Conservation (phyloP, 2,113 vertebrate species). For the Oxyura jamaicensis region DNA sequence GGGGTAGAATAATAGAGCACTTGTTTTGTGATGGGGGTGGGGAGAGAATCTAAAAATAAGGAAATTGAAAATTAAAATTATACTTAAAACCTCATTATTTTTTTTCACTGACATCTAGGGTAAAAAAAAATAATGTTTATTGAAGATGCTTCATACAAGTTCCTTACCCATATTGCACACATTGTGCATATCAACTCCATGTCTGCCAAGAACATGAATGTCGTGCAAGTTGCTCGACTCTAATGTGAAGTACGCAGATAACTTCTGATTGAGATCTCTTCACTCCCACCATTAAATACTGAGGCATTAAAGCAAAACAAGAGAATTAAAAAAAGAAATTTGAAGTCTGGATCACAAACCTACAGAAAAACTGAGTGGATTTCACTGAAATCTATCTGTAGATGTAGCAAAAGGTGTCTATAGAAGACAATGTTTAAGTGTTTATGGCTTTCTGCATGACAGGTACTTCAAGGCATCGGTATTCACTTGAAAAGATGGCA, state of each 20-base stretch:
- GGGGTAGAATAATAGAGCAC: conserved; percentile 1
- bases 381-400: background rate
- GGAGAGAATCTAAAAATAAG: conserved; percentile 18
- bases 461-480: background rate
- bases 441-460: background rate
- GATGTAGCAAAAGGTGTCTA: background rate
- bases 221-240: background rate
- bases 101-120: background rate
- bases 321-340: background rate
- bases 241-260: background rate
- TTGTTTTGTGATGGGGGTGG: background rate
- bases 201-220: background rate
- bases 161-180: background rate
- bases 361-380: background rate
- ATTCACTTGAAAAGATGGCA: background rate
- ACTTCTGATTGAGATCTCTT: background rate
- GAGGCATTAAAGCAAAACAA: background rate
- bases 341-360: background rate
- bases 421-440: background rate
- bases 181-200: background rate
- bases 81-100: background rate
- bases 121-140: background rate
- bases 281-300: background rate
- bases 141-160: background rate
- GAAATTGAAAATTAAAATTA: conserved; percentile 22